Base-by-base conservation (phyloP, 2,888 invertebrate species). In the Epicampocera succincta region DNA sequence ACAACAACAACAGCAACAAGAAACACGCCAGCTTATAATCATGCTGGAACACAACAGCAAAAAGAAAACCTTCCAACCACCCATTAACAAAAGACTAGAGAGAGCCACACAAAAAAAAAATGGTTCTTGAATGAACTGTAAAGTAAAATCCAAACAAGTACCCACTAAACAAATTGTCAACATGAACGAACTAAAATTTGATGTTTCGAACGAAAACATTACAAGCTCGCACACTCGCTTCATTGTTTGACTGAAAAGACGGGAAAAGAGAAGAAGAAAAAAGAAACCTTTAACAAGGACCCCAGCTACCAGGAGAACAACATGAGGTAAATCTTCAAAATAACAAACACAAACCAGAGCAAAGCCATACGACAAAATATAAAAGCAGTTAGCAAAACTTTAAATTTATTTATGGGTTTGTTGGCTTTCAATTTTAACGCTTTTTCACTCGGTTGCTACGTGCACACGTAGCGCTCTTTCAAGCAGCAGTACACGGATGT, bases 131-230 rank as follows among this genome's bases (percentile, higher is more conserved):
- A 80, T 72, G 44, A 68, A 73, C 72, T 54, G 69, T 72, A 61
- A 72, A 79, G 46, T 21, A 42, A 68, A 76, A 56, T 72, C 48
- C 61, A 48, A 56, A 72, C 60, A 76, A 73, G 48, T 56, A 56
- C 25, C 72, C 63, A 63, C 61, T 61, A 63, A 77, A 77, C 81
- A 81, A 81, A 73, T 81, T 81, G 81, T 77, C 81, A 81, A 77
- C 81, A 81, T 81, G 68, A 66, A 77, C 38, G 61, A 77, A 33
- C 33, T 33, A 33, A 77, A 76, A 77, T 68, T 72, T 63, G 66
- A 61, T 77, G 68, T 77, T 63, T 38, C 61, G 56, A 66, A 68
- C 46, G 46, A 40, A 19, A 42, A 52, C 42, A 15, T n/a, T 15
- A 15, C 21, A 6, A 13, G 12, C 48, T 54, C 33, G 19, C 25